phyloP scores from a whole-genome alignment of 1,140 invertebrate species.

The Aphidius ervi region DNA sequence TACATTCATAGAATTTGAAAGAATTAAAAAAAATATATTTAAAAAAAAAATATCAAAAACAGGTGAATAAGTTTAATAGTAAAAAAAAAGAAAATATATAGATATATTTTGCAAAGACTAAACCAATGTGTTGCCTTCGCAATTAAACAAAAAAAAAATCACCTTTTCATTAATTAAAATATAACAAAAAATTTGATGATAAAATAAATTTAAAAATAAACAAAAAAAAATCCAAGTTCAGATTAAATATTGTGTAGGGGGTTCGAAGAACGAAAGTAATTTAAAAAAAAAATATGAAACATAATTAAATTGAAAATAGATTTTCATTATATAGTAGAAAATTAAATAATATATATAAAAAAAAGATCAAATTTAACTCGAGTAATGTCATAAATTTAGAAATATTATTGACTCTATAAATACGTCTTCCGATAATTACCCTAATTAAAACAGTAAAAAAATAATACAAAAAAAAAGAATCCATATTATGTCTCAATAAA shows the following conservation, averaged over 20 bases:
- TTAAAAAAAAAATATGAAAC: neutral
- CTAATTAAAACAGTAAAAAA: too few relatives aligned
- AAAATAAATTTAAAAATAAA: neutral
- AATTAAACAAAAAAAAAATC: conserved; percentile 3
- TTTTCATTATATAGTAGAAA: too few relatives aligned
- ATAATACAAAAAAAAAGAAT: too few relatives aligned
- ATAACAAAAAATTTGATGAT: conserved; percentile 3
- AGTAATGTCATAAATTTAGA: too few relatives aligned
- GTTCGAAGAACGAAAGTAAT: neutral
- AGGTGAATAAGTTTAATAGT: too few relatives aligned
- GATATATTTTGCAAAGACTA: conserved; percentile 16
- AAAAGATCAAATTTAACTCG: too few relatives aligned
- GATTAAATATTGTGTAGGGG: conserved; percentile 6
- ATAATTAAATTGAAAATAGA: too few relatives aligned
- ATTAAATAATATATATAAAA: too few relatives aligned
- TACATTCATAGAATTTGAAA: conserved; percentile 14
- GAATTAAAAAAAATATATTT: too few relatives aligned
- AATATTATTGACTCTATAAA: too few relatives aligned
- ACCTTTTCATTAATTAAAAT: neutral
- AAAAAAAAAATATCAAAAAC: neutral
- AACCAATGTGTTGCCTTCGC: conserved; percentile 21
- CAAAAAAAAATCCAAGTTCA: conserved; percentile 20
- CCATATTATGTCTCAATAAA: too few relatives aligned
- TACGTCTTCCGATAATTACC: too few relatives aligned
- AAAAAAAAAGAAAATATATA: conserved; percentile 1